These are phyloP conservation scores for Coregonus sp. DNA, from an alignment of 2,797 vertebrate species.

Conservation along the genomic window DNA sequence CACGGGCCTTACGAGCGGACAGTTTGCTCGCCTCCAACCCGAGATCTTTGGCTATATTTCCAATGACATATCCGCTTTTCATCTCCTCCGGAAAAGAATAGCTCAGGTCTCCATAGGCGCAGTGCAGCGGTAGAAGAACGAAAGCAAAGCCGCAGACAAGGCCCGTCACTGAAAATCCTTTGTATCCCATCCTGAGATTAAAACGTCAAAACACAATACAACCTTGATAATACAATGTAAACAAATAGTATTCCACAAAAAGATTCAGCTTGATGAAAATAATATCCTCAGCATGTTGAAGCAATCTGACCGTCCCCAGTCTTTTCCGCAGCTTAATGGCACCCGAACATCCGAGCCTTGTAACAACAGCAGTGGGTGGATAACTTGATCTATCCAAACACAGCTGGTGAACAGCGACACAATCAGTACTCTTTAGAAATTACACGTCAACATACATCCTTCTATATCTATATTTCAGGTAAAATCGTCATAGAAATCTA, in stretches of 20 bases:
- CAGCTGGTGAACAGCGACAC: constrained; percentile 33
- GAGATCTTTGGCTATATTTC: not conserved
- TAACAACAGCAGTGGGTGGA: not conserved
- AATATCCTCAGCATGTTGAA: not conserved
- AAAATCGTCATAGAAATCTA: constrained; percentile 44
- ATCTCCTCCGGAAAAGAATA: constrained; percentile 37
- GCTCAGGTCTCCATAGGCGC: no score
- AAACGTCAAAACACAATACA: not conserved
- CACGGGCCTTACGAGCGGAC: constrained; percentile 13
- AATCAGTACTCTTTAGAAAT: not conserved
- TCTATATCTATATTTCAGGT: constrained; percentile 52
- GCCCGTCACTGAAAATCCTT: not conserved
- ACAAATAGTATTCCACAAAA: not conserved
- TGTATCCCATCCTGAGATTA: constrained; percentile 1
- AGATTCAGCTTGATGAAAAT: not conserved
- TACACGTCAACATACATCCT: not conserved
- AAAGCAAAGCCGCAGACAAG: no score
- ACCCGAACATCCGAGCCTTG: not conserved
- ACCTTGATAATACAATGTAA: not conserved
- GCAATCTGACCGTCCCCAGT: not conserved
- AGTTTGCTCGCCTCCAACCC: not conserved
- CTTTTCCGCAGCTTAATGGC: not conserved
- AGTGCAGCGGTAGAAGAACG: no score
- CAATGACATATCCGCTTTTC: not conserved
- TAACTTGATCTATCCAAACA: not conserved